Percentiles rank a stretch among this genome's conserved stretches.
Conservation (phyloP, 1,140 invertebrate genomes). For the Aphidius gifuensis region DNA sequence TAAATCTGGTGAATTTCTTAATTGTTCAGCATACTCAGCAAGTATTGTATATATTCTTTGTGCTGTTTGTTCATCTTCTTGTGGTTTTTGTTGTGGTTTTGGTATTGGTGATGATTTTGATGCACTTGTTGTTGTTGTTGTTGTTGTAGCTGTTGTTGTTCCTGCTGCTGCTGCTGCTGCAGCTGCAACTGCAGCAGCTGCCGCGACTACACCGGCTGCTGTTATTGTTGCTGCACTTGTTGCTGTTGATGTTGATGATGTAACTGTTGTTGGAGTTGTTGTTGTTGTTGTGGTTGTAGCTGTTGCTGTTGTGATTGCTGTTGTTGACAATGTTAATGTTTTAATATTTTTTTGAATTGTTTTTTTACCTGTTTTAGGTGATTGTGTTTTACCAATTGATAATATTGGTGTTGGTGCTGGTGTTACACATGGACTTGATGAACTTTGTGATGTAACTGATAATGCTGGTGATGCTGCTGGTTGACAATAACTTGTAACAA, state of each 20-base stretch:
- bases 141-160: slow-evolving; percentile 30
- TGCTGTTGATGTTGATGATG: slow-evolving; percentile 65
- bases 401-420: slow-evolving; percentile 54
- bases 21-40: slow-evolving; percentile 76
- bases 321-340: slow-evolving; percentile 57
- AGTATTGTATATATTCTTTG: slow-evolving; percentile 78
- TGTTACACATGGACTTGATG: slow-evolving; percentile 61
- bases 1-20: slow-evolving; percentile 73
- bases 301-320: slow-evolving; percentile 67
- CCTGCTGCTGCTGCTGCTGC: too few species aligned
- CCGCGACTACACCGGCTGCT: too few species aligned
- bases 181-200: too few species aligned
- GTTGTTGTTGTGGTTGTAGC: slow-evolving; percentile 75
- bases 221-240: too few species aligned
- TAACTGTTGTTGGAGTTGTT: slow-evolving; percentile 57
- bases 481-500: slow-evolving; percentile 61
- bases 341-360: slow-evolving; percentile 58
- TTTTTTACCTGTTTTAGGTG: slow-evolving; percentile 58
- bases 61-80: slow-evolving; percentile 78
- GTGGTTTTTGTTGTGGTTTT: slow-evolving; percentile 70
- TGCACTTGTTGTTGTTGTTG: slow-evolving; percentile 55
- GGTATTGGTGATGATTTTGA: slow-evolving; percentile 66
- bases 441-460: slow-evolving; percentile 63
- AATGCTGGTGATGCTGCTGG: slow-evolving; percentile 60
- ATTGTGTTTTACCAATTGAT: slow-evolving; percentile 43